Evolutionary conservation across 2,797 vertebrate species (phyloP).

Genomic region (Ispidina lecontei): DNA sequence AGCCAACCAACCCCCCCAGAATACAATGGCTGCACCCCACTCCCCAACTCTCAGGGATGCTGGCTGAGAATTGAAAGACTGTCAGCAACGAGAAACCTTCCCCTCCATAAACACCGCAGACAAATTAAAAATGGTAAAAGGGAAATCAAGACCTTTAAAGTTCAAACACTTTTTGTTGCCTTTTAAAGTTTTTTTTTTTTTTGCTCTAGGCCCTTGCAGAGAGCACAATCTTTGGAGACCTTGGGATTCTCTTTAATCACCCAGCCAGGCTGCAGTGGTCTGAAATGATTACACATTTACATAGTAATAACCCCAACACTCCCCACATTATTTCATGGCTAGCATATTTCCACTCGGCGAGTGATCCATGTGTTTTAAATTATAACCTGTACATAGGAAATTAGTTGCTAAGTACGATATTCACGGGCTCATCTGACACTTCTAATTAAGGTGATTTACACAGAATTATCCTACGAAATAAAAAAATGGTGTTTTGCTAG

Average conservation of each 20-base stretch:
- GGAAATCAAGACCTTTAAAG: conserved; percentile 78
- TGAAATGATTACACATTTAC: conserved; percentile 81
- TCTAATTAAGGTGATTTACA: conserved; percentile 89
- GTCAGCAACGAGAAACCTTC: conserved; percentile 59
- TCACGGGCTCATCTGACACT: conserved; percentile 83
- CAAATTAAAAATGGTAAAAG: conserved; percentile 76
- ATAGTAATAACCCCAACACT: conserved; percentile 78
- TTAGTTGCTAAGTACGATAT: conserved; percentile 83
- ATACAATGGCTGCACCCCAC: not conserved
- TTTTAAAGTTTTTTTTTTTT: conserved; percentile 75
- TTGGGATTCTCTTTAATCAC: conserved; percentile 79
- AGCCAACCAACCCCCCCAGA: not conserved
- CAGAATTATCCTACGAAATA: conserved; percentile 85
- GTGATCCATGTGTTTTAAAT: conserved; percentile 86
- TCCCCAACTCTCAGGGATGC: not conserved
- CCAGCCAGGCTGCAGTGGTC: conserved; percentile 72
- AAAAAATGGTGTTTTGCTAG: conserved; percentile 82
- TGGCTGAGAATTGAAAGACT: conserved; percentile 9
- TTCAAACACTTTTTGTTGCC: conserved; percentile 76
- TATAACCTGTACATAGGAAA: conserved; percentile 86
- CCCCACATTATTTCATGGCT: conserved; percentile 80
- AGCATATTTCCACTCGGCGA: conserved; percentile 78
- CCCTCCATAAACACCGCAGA: conserved; percentile 65
- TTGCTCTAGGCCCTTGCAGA: conserved; percentile 72
- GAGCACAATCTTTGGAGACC: conserved; percentile 78